phyloP scores from a whole-genome alignment of 2,888 invertebrate species.

The Drosophila peninsularis region DNA sequence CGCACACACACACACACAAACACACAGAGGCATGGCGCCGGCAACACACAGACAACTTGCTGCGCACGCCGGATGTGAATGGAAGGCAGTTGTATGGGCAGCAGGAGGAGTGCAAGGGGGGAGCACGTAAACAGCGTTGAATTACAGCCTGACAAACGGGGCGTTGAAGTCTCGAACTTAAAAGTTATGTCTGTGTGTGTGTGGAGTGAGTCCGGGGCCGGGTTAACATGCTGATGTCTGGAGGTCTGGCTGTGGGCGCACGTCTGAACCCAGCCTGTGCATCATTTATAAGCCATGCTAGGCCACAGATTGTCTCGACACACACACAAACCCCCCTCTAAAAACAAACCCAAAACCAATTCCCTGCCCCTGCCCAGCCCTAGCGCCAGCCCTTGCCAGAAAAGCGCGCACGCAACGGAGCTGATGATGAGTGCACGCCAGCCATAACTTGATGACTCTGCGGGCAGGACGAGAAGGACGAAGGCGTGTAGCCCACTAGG shows the following conservation, averaged over 20 bases:
- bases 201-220: neutral
- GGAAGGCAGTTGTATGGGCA: slow-evolving; percentile 1
- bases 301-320: slow-evolving; percentile 79
- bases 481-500: slow-evolving; percentile 10
- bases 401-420: slow-evolving; percentile 63
- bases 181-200: slow-evolving; percentile 68
- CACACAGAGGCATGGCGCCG: slow-evolving; percentile 14
- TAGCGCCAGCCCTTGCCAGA: neutral
- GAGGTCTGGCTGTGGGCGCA: slow-evolving; percentile 24
- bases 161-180: slow-evolving; percentile 78
- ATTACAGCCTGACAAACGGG: slow-evolving; percentile 78
- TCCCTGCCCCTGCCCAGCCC: neutral
- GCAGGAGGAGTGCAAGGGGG: slow-evolving; percentile 5
- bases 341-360: slow-evolving; percentile 6
- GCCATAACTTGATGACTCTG: slow-evolving; percentile 63
- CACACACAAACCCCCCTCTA: slow-evolving; percentile 24
- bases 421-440: slow-evolving; percentile 75
- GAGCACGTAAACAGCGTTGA: slow-evolving; percentile 76
- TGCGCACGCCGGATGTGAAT: slow-evolving; percentile 42
- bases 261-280: slow-evolving; percentile 58
- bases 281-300: slow-evolving; percentile 79
- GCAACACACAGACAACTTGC: slow-evolving; percentile 39
- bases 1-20: slow-evolving; percentile 6
- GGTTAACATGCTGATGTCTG: slow-evolving; percentile 16
- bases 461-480: slow-evolving; percentile 13